Evolutionary conservation across 1,140 invertebrate species (phyloP).

Genomic region (Drosophila pseudoobscura): DNA sequence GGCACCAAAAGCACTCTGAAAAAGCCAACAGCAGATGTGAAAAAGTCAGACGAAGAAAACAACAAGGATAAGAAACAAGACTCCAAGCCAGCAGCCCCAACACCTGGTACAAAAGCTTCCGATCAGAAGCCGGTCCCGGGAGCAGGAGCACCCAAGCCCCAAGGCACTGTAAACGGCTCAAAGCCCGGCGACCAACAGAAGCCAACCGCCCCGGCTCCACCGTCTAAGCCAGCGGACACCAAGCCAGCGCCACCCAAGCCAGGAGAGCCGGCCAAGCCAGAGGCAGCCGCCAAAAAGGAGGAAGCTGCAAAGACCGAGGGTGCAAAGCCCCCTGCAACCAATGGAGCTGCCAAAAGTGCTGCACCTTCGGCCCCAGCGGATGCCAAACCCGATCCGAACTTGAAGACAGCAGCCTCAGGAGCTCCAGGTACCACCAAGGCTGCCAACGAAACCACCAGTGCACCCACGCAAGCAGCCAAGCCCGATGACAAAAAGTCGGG

Average conservation of each 20-base stretch:
- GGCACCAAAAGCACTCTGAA: constrained; percentile 34
- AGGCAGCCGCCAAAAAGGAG: constrained; percentile 73
- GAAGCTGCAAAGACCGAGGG: constrained; percentile 64
- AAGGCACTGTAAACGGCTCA: constrained; percentile 17
- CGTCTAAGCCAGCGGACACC: constrained; percentile 59
- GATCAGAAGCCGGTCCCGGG: constrained; percentile 49
- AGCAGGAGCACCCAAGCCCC: constrained; percentile 49
- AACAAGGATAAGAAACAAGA: constrained; percentile 26
- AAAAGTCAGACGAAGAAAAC: constrained; percentile 45
- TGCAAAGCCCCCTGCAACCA: constrained; percentile 48
- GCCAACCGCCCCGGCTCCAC: constrained; percentile 74
- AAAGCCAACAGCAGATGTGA: constrained; percentile 39
- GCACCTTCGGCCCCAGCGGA: constrained; percentile 68
- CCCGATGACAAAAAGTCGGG: constrained; percentile 67
- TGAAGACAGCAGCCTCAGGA: constrained; percentile 27
- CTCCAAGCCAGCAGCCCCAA: constrained; percentile 18
- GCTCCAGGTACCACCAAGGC: constrained; percentile 50
- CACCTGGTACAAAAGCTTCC: constrained; percentile 32
- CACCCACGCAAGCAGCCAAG: constrained; percentile 42
- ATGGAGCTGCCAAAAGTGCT: constrained; percentile 61
- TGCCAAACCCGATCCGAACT: constrained; percentile 65
- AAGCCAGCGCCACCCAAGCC: constrained; percentile 72
- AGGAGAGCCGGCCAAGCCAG: constrained; percentile 63
- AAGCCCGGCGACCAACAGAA: constrained; percentile 57
- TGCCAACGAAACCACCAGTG: constrained; percentile 59